Evolutionary conservation across 2,888 invertebrate species (phyloP).

Genomic region (Hesperia comma): DNA sequence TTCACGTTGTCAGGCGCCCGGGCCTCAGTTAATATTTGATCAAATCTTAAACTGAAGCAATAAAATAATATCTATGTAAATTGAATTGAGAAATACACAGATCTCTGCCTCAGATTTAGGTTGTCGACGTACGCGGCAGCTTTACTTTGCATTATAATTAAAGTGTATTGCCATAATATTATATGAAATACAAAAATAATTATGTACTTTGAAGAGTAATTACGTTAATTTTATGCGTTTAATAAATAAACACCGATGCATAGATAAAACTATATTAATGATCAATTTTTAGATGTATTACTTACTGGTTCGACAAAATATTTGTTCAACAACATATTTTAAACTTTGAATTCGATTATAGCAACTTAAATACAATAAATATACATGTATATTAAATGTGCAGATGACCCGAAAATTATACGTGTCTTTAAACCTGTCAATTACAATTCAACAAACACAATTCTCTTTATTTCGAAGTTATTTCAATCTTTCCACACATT

Average conservation of each 20-base stretch:
- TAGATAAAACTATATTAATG: too few species aligned
- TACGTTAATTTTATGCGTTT: not conserved
- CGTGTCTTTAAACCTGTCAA: not conserved
- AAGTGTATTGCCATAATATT: conserved; percentile 23
- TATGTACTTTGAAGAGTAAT: not conserved
- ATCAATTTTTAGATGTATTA: too few species aligned
- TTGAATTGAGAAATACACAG: conserved; percentile 40
- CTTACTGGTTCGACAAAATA: too few species aligned
- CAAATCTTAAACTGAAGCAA: conserved; percentile 44
- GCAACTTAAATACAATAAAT: too few species aligned
- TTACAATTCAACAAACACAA: not conserved
- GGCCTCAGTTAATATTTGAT: conserved; percentile 40
- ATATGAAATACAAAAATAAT: not conserved
- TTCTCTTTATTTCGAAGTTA: not conserved
- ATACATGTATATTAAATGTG: too few species aligned
- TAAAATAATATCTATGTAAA: conserved; percentile 47
- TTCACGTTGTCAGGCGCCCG: conserved; percentile 16
- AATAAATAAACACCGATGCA: too few species aligned
- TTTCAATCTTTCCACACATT: not conserved
- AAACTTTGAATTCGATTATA: too few species aligned
- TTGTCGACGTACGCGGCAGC: conserved; percentile 17
- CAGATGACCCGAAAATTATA: too few species aligned
- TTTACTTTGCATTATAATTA: conserved; percentile 25
- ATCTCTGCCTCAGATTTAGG: conserved; percentile 28
- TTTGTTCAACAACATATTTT: too few species aligned